phyloP scores from a whole-genome alignment of 2,113 vertebrate species.

The Globicephala melas region DNA sequence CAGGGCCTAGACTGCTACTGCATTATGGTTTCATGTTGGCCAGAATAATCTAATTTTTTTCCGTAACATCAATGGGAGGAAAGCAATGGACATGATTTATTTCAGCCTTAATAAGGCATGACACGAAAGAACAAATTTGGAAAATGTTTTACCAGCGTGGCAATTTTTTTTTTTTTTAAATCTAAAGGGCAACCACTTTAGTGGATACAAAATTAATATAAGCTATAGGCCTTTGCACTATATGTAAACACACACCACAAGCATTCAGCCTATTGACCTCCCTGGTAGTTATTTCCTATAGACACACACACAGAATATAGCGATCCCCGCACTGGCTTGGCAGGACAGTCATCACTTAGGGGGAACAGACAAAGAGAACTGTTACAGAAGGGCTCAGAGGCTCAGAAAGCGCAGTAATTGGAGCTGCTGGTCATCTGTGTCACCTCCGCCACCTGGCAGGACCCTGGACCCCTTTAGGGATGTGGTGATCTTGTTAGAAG shows the following conservation, averaged over 20 bases:
- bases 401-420: not conserved
- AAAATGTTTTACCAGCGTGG: conserved; percentile 42
- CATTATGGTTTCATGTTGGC: conserved; percentile 41
- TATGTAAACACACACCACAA: not conserved
- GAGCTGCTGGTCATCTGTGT: not conserved
- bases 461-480: not conserved
- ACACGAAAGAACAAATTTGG: conserved; percentile 41
- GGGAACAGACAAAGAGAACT: not conserved
- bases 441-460: not conserved
- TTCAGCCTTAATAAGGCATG: conserved; percentile 52
- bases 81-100: conserved; percentile 55
- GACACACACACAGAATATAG: not conserved
- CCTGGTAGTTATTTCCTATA: not conserved
- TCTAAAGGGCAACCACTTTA: conserved; percentile 13
- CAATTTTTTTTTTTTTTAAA: not conserved
- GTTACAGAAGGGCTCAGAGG: not conserved
- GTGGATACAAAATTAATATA: not conserved
- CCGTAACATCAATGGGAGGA: conserved; percentile 23
- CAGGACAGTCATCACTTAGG: not conserved
- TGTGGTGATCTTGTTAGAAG: not conserved
- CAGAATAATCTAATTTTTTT: conserved; percentile 58
- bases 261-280: not conserved
- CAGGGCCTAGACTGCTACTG: not conserved
- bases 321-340: not conserved
- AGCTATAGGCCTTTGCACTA: not conserved